Conservation (phyloP, 2,888 invertebrate genomes). For the Drosophila heteroneura region DNA sequence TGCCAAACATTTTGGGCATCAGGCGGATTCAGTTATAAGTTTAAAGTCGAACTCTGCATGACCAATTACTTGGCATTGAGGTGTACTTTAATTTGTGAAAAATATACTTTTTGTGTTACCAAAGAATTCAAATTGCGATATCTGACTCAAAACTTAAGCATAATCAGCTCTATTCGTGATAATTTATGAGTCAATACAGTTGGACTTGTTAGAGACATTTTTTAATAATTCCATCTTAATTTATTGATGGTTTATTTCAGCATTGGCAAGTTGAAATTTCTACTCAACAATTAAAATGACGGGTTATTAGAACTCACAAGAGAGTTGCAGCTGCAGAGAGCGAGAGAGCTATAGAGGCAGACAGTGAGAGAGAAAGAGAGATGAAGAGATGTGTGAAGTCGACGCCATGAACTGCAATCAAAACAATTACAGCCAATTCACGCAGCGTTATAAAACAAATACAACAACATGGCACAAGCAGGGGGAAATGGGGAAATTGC, state of each 20-base stretch:
- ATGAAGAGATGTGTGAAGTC: slow-evolving; percentile 40
- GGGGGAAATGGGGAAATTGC: neutral
- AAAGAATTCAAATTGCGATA: neutral
- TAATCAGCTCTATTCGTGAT: neutral
- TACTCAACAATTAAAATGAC: slow-evolving; percentile 57
- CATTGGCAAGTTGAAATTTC: slow-evolving; percentile 43
- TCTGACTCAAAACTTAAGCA: neutral
- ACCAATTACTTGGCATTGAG: neutral
- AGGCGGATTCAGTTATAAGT: neutral
- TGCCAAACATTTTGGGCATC: neutral
- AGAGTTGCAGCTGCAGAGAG: slow-evolving; percentile 7
- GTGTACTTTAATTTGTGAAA: neutral
- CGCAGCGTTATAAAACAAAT: slow-evolving; percentile 62
- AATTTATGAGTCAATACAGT: slow-evolving; percentile 5
- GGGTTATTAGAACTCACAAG: slow-evolving; percentile 51
- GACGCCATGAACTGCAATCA: slow-evolving; percentile 79
- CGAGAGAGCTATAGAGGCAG: neutral
- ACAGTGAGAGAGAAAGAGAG: neutral
- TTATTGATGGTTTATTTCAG: neutral
- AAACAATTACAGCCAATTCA: slow-evolving; percentile 80
- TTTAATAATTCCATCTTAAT: slow-evolving; percentile 29
- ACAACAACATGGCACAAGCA: slow-evolving; percentile 20
- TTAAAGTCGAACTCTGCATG: neutral
- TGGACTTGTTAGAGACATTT: neutral
- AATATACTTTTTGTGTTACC: neutral